Evolutionary conservation across 2,797 vertebrate species (phyloP), one percentile per base, ranked within the genome.

Genomic region (Acanthurus lineatus): DNA sequence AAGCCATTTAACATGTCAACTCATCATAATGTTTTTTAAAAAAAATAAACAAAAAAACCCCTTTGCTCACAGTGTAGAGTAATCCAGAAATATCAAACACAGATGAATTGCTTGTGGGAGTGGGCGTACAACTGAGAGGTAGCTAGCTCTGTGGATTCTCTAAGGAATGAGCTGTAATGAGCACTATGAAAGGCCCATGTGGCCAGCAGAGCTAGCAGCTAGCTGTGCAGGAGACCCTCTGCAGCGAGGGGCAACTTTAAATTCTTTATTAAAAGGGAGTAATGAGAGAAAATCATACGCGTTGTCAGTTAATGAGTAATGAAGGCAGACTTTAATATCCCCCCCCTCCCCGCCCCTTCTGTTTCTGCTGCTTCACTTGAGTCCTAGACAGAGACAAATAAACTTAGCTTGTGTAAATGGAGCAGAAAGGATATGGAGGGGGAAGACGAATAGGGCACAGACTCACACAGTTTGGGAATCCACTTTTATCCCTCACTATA

Each of bases 401-500:
- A 89, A 86, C 81, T 70, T 45, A 47, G 67, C 74, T 82, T 53
- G 79, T 87, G 75, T 76, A 92, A 92, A 90, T 90, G 86, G 86
- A 91, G 87, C 77, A 90, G 88, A 89, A 86, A 85, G 75, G 59
- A 54, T 73, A 72, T 22, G 20, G 75, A 52, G 56, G 4, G 54
- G 58, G 73, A 45, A 73, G 78, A 78, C 66, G 75, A 73, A 86
- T 77, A 75, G 71, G 72, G 76, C 82, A 45, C 77, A 76, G 75
- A 54, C 70, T 83, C 69, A 0, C 77, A 79, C 77, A 66, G 81
- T 91, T 90, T 84, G 91, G 86, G 77, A 85, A 85, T 91, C 86
- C 82, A 91, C 87, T 89, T 91, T 89, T 86, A 86, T 90, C 74
- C 79, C 67, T 83, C 69, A 38, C 86, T 62, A 12, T 82, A 78